Evolutionary conservation across 1,140 invertebrate species (phyloP), one percentile per base, ranked within the genome.

Genomic region (Pteromalus puparum): DNA sequence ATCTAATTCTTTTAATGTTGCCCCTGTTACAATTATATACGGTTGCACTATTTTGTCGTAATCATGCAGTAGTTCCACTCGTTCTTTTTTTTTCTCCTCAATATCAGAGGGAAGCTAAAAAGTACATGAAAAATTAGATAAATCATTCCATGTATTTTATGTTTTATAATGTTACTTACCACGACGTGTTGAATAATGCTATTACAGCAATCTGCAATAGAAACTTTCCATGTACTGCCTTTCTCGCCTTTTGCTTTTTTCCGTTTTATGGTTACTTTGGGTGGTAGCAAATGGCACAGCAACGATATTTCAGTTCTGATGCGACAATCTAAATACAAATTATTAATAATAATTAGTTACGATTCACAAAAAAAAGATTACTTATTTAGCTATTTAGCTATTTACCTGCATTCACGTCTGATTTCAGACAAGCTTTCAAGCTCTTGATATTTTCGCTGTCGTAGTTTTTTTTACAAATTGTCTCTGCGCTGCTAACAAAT

Each of bases 11-110:
- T 79, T 34, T 26, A 79, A n/a, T 5, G n/a, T 73, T 42, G 75
- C 67, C 26, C 76, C 81, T 75, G 78, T 76, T 61, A 79, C 70
- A 26, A 83, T 65, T 15, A 86, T 79, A 26, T 79, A 79, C 24
- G 81, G 85, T 79, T 86, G 85, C 30, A 85, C 74, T 18, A 80
- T 78, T 18, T 65, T 67, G 26, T 61, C 65, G 21, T 46, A 42
- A 28, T 68, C 15, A 65, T 46, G 48, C 68, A 86, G 46, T 12
- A 15, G n/a, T n/a, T 86, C 28, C 6, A 74, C 24, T 65, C 65
- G 2, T 48, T 67, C 18, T 5, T 30, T 24, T 30, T 38, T 75
- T 13, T 68, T 4, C 42, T 67, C n/a, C 34, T 34, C 24, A 34
- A 86, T 42, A 53, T 83, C 76, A 0, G 30, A 67, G 21, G 18